Evolutionary conservation across 2,113 vertebrate genomes (phyloP).

Genomic region (Cyphomyrus discorhynchus): DNA sequence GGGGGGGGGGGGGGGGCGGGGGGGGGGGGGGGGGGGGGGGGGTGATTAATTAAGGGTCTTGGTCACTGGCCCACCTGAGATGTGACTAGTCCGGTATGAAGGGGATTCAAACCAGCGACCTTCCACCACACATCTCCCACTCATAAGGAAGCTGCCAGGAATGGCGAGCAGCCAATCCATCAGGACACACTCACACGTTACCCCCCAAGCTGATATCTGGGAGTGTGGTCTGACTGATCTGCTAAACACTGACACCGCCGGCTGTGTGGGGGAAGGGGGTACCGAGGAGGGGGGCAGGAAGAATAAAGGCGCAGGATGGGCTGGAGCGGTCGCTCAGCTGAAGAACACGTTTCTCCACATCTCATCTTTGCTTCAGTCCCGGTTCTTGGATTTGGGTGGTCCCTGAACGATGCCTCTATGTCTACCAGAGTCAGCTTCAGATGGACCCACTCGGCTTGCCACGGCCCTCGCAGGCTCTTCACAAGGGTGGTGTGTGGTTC

Average conservation of each 20-base stretch:
- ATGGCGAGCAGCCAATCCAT: neutral
- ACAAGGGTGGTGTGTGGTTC: neutral
- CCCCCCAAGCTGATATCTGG: neutral
- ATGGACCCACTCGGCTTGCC: neutral
- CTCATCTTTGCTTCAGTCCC: neutral
- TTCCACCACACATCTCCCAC: neutral
- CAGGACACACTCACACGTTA: neutral
- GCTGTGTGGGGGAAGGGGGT: neutral
- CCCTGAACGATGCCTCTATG: neutral
- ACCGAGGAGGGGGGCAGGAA: neutral
- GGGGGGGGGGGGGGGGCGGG: no score
- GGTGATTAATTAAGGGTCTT: neutral
- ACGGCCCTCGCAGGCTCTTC: neutral
- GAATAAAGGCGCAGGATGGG: neutral
- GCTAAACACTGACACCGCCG: neutral
- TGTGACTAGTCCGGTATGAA: neutral
- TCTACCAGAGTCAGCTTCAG: neutral
- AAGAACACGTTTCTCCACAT: neutral
- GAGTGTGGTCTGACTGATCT: neutral
- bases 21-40: neutral
- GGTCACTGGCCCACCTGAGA: neutral
- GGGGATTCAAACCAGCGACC: neutral
- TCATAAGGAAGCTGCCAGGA: neutral
- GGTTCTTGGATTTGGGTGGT: neutral
- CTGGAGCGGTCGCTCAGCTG: neutral